Evolutionary conservation across 2,113 vertebrate species (phyloP).

Genomic region (Motacilla alba): DNA sequence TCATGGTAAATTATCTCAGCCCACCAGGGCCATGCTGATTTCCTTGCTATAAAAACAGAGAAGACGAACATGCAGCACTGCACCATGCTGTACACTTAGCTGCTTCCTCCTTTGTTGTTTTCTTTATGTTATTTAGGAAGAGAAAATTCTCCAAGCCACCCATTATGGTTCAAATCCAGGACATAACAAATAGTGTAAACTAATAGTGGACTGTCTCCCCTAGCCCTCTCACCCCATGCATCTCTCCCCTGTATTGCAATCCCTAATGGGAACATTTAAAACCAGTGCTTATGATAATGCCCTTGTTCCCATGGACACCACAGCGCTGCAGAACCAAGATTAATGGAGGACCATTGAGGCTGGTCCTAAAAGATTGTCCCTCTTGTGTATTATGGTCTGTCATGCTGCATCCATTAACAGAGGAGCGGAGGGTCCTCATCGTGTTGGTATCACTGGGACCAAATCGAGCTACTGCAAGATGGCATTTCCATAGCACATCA

Average conservation of each 20-base stretch:
- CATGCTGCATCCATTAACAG: slow-evolving; percentile 74
- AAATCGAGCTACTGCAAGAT: slow-evolving; percentile 80
- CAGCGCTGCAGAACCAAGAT: slow-evolving; percentile 71
- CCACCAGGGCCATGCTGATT: slow-evolving; percentile 55
- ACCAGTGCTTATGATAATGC: slow-evolving; percentile 73
- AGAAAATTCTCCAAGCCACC: background rate
- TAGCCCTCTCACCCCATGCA: slow-evolving; percentile 10
- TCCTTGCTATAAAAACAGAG: slow-evolving; percentile 45
- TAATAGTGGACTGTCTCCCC: slow-evolving; percentile 26
- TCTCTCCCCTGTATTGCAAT: slow-evolving; percentile 39
- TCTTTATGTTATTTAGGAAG: slow-evolving; percentile 33
- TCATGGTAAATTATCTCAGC: slow-evolving; percentile 61
- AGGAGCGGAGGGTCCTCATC: slow-evolving; percentile 72
- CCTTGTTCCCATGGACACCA: slow-evolving; percentile 78
- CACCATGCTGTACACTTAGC: background rate
- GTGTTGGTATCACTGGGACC: slow-evolving; percentile 76
- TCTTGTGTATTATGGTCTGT: slow-evolving; percentile 72
- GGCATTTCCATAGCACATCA: slow-evolving; percentile 88
- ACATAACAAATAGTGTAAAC: slow-evolving; percentile 41
- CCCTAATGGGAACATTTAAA: slow-evolving; percentile 71
- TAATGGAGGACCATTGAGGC: slow-evolving; percentile 73
- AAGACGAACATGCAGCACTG: background rate
- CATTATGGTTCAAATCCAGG: slow-evolving; percentile 31
- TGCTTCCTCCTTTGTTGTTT: slow-evolving; percentile 46
- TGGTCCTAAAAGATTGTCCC: slow-evolving; percentile 74